Conservation (phyloP, 2,888 invertebrate species). For the Lepidochitona cinerea region DNA sequence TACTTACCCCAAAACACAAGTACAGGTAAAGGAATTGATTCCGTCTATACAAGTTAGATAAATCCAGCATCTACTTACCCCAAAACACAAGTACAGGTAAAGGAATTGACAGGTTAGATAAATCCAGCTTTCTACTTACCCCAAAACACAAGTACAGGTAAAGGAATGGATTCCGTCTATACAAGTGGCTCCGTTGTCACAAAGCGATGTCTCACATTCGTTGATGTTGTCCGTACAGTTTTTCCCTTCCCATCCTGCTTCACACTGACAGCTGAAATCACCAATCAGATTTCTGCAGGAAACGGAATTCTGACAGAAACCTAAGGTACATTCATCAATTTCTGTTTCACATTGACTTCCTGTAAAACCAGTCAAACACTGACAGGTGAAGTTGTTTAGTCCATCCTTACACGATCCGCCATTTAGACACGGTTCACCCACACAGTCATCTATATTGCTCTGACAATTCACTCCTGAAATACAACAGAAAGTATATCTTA, state of each 20-base stretch:
- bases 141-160: constrained; percentile 27
- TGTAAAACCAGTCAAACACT: constrained; percentile 48
- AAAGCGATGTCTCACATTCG: constrained; percentile 31
- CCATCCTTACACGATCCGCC: constrained; percentile 52
- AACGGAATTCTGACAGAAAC: constrained; percentile 94
- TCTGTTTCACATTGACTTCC: constrained; percentile 70
- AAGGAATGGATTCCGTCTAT: constrained; percentile 30
- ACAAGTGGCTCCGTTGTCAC: constrained; percentile 37
- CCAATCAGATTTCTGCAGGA: constrained; percentile 82
- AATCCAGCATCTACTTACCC: too few relatives aligned
- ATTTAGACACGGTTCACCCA: constrained; percentile 46
- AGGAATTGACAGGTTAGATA: too few relatives aligned
- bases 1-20: too few relatives aligned
- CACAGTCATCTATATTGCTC: not conserved
- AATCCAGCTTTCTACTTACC: too few relatives aligned
- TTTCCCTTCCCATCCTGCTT: constrained; percentile 37
- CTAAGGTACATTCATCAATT: constrained; percentile 95
- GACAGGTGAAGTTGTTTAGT: constrained; percentile 28
- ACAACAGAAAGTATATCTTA: not conserved
- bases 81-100: too few relatives aligned
- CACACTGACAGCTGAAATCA: constrained; percentile 49
- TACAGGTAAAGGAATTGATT: constrained; percentile 29
- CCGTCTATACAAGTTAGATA: constrained; percentile 36
- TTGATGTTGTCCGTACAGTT: constrained; percentile 34
- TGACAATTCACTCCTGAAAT: not conserved